A percentile compares a stretch with the other conserved stretches of the same genome.
phyloP scores from a whole-genome alignment of 2,113 vertebrate genomes.

The Gallinago paraguaiae region DNA sequence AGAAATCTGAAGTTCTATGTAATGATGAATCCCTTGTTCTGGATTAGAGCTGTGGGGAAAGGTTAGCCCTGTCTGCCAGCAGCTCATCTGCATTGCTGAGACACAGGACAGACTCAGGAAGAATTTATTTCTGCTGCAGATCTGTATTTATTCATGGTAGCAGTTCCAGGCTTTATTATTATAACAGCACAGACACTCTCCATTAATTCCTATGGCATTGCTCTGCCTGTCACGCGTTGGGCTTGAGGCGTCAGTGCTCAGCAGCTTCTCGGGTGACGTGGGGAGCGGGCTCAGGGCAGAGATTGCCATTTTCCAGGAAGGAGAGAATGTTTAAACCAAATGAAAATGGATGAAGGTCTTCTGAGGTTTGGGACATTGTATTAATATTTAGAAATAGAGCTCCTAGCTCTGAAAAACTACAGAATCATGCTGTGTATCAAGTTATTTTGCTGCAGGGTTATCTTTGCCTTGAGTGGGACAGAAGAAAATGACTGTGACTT shows the following conservation, averaged over 20 bases:
- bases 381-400: not conserved
- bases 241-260: not conserved
- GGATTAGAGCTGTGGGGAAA: not conserved
- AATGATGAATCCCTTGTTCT: not conserved
- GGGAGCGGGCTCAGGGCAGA: not conserved
- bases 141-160: not conserved
- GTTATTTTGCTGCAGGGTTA: not conserved
- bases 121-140: not conserved
- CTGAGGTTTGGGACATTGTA: not conserved
- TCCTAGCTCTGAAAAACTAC: not conserved
- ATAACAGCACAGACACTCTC: not conserved
- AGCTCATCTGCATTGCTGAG: not conserved
- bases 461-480: not conserved
- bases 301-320: not conserved
- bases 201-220: not conserved
- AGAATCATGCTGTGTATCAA: not conserved
- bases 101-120: not conserved
- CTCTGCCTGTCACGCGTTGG: accelerated
- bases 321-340: not conserved
- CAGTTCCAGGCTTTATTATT: not conserved
- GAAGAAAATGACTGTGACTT: not conserved
- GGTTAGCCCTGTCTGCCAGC: not conserved
- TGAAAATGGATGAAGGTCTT: not conserved
- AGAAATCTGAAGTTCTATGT: not conserved
- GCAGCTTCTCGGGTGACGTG: not conserved